These are phyloP conservation scores for Euschistus heros DNA, from an alignment of 1,140 invertebrate species.

Conservation along the genomic window DNA sequence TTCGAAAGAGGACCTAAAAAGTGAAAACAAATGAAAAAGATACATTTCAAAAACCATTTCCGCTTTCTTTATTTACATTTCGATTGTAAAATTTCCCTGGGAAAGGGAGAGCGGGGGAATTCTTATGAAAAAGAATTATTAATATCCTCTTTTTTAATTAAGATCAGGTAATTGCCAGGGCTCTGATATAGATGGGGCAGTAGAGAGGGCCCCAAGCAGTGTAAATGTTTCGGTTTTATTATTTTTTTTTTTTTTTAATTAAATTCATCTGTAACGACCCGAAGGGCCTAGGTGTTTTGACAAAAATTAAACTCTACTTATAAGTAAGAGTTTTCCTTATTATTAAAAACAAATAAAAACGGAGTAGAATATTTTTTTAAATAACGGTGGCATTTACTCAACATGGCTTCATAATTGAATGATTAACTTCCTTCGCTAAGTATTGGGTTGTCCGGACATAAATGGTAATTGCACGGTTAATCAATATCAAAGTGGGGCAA, in stretches of 20 bases:
- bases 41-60: too few relatives aligned
- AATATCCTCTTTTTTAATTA: constrained; percentile 13
- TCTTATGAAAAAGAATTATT: constrained; percentile 13
- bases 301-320: constrained; percentile 25
- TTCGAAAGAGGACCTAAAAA: too few relatives aligned
- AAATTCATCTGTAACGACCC: constrained; percentile 23
- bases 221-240: constrained; percentile 9
- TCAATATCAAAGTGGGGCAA: too few relatives aligned
- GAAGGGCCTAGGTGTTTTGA: constrained; percentile 22
- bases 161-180: constrained; percentile 8
- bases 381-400: too few relatives aligned
- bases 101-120: not conserved
- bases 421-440: too few relatives aligned
- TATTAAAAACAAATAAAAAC: constrained; percentile 13
- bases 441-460: too few relatives aligned
- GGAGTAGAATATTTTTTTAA: too few relatives aligned
- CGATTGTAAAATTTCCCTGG: not conserved
- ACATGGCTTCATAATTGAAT: too few relatives aligned
- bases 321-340: constrained; percentile 19
- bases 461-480: too few relatives aligned
- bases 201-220: constrained; percentile 4
- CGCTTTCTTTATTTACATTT: not conserved
- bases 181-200: constrained; percentile 10
- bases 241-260: constrained; percentile 21
- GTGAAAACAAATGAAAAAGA: too few relatives aligned